Evolutionary conservation across 1,140 invertebrate species (phyloP).

Genomic region (Drosophila nebulosa): DNA sequence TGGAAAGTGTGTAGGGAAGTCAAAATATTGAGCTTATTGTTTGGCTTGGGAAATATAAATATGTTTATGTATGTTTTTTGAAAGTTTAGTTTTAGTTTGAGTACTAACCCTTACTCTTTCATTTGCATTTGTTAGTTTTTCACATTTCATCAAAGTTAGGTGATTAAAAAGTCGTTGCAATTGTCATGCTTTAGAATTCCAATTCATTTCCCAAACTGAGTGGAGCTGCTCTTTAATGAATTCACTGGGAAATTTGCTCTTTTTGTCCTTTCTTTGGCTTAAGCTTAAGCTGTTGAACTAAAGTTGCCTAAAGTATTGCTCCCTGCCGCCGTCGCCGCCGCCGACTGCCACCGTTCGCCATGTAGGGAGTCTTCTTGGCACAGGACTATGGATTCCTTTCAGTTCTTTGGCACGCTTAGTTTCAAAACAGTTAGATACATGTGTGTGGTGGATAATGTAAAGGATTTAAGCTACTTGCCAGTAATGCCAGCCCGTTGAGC

Average conservation of each 20-base stretch:
- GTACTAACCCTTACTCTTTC: no score
- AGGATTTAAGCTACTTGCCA: constrained; percentile 67
- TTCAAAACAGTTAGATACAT: constrained; percentile 41
- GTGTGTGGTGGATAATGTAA: constrained; percentile 48
- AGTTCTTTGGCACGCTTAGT: constrained; percentile 33
- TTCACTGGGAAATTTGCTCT: constrained; percentile 44
- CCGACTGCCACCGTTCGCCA: background rate
- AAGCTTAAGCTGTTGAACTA: constrained; percentile 11
- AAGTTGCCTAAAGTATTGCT: background rate
- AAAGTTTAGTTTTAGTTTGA: no score
- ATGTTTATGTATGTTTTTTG: no score
- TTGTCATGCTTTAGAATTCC: constrained; percentile 1
- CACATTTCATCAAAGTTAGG: background rate
- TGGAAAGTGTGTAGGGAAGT: constrained; percentile 20
- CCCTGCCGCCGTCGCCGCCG: background rate
- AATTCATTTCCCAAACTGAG: constrained; percentile 24
- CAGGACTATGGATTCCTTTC: background rate
- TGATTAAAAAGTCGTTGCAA: constrained; percentile 1
- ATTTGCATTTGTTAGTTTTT: no score
- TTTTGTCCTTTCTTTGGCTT: background rate
- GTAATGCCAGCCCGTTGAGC: constrained; percentile 46
- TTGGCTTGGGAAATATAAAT: background rate
- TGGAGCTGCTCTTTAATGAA: constrained; percentile 30
- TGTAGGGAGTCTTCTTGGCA: background rate
- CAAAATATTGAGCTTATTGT: background rate